Conservation (phyloP, 2,797 vertebrate genomes). For the Eidolon dupreanum region DNA sequence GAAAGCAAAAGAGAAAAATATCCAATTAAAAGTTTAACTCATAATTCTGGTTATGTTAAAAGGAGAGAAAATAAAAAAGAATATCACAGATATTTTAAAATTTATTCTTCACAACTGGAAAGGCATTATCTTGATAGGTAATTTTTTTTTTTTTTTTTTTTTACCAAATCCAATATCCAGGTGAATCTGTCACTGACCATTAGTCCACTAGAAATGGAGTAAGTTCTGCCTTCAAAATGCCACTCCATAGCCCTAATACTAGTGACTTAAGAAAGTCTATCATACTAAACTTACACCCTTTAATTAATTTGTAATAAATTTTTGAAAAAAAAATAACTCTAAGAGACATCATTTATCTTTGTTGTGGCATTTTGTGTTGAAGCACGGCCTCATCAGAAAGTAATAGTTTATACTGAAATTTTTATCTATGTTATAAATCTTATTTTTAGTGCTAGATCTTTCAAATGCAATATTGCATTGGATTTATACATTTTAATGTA, state of each 20-base stretch:
- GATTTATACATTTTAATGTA: neutral
- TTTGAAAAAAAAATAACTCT: neutral
- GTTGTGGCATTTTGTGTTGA: neutral
- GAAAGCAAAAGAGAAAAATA: neutral
- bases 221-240: neutral
- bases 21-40: neutral
- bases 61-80: neutral
- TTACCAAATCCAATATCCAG: neutral
- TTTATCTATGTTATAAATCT: neutral
- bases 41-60: neutral
- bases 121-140: neutral
- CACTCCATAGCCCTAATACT: no score
- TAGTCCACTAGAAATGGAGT: neutral
- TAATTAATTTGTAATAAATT: neutral
- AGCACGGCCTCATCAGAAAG: neutral
- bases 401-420: neutral
- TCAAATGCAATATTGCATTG: neutral
- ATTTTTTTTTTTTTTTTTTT: neutral
- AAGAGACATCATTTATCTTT: neutral
- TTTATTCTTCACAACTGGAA: neutral
- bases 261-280: neutral
- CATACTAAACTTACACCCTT: neutral
- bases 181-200: neutral
- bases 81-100: neutral
- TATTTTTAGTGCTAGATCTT: neutral